These are phyloP conservation scores for Teleopsis dalmanni DNA, from an alignment of 1,140 invertebrate species.

Conservation along the genomic window DNA sequence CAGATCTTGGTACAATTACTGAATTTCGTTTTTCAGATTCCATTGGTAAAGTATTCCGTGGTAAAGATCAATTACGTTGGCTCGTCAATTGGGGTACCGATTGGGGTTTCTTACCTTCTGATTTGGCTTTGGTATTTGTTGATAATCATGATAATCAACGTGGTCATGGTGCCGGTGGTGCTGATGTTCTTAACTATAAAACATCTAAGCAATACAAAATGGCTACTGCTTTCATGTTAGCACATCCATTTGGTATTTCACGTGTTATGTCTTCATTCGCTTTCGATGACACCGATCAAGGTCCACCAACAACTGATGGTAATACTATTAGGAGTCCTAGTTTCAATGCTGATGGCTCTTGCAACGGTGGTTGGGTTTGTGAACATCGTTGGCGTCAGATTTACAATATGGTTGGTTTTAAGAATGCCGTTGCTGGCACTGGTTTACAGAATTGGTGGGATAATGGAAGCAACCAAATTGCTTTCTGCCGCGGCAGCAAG, in stretches of 20 bases:
- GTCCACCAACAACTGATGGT: constrained; percentile 41
- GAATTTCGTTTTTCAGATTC: constrained; percentile 63
- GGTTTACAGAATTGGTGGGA: constrained; percentile 65
- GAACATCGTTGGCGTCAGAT: constrained; percentile 86
- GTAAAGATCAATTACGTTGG: constrained; percentile 49
- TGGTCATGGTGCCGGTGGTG: constrained; percentile 45
- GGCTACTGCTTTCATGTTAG: constrained; percentile 71
- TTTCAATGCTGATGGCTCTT: constrained; percentile 48
- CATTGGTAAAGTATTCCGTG: constrained; percentile 52
- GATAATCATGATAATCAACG: constrained; percentile 67
- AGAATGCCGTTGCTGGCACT: constrained; percentile 55
- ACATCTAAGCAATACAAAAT: constrained; percentile 60
- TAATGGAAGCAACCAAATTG: constrained; percentile 68
- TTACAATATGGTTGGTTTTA: constrained; percentile 75
- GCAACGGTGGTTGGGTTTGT: constrained; percentile 71
- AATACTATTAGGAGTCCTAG: constrained; percentile 45
- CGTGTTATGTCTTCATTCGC: constrained; percentile 68
- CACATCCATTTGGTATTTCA: constrained; percentile 65
- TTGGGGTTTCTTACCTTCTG: constrained; percentile 47
- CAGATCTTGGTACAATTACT: constrained; percentile 58
- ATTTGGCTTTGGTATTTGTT: constrained; percentile 49
- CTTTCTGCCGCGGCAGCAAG: constrained; percentile 62
- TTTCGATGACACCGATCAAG: constrained; percentile 49
- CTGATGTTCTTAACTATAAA: constrained; percentile 56
- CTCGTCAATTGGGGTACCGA: constrained; percentile 49